Evolutionary conservation across 2,113 vertebrate genomes (phyloP), one percentile per base, ranked within the genome.

Genomic region (Cricetomys ansorgei): DNA sequence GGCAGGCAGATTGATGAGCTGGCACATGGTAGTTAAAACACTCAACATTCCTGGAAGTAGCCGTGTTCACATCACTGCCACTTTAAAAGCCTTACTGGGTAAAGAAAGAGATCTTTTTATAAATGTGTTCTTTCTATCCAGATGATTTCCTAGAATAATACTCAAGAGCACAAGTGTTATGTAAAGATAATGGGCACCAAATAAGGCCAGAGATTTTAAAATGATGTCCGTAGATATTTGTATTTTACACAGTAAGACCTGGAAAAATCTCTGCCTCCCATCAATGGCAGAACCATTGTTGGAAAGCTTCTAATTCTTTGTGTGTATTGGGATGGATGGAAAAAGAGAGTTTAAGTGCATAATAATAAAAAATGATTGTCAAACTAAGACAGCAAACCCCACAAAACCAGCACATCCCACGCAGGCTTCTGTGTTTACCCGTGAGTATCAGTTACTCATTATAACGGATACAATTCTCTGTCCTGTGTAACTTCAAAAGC

Each of bases 81-180:
- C 50, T 92, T 87, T 48, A 70, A 95, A 89, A 81, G 62, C 87
- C 77, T 92, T 96, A 69, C 95, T 96, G 65, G 72, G 64, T 83
- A 93, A 96, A 93, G 86, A 64, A 86, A 96, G 79, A 57, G 23
- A 17, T 93, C 65, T 95, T 97, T 97, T 62, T 89, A 64, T 92
- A 97, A 96, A 92, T 80, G 91, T 59, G 40, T 43, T 81, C 1
- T 57, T 96, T 92, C 72, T 70, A 76, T 53, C 64, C 75, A 92
- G 62, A 92, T 69, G 31, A 69, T 92, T 97, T 96, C 86, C 72
- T 95, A 92, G 86, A 95, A 96, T 88, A 94, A 94, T 85, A 88
- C 69, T 95, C 62, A 95, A 96, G 69, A 89, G 13, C 89, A n/a
- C 53, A 50, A 94, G 48, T 87, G 34, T 85, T 94, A 94, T 92